A percentile compares a stretch with the other conserved stretches of the same genome.
These are phyloP conservation scores for Xylota sylvarum DNA, from an alignment of 2,888 invertebrate genomes.

Conservation along the genomic window DNA sequence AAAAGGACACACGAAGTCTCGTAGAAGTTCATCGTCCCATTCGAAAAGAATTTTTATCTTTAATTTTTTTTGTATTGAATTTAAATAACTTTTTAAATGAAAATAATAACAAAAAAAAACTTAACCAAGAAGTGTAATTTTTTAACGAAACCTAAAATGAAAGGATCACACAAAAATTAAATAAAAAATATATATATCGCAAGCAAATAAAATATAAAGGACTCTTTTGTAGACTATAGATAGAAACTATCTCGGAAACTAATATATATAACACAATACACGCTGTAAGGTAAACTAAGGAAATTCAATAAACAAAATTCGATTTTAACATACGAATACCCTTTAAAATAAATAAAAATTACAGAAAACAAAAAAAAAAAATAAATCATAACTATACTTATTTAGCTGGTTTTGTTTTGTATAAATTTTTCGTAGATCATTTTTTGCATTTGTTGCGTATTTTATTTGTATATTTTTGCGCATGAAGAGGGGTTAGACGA, in stretches of 20 bases:
- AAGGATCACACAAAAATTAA: slow-evolving; percentile 66
- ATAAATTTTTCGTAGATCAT: slow-evolving; percentile 59
- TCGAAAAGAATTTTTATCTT: slow-evolving; percentile 19
- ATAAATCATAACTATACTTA: slow-evolving; percentile 8
- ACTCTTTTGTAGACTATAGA: slow-evolving; percentile 71
- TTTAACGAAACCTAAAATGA: slow-evolving; percentile 69
- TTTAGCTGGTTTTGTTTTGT: slow-evolving; percentile 47
- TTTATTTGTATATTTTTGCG: slow-evolving; percentile 78
- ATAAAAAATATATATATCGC: slow-evolving; percentile 51
- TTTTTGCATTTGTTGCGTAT: slow-evolving; percentile 74
- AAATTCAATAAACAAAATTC: slow-evolving; percentile 9
- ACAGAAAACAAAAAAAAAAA: slow-evolving; percentile 39
- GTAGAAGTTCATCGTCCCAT: slow-evolving; percentile 64
- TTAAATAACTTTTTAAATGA: slow-evolving; percentile 19
- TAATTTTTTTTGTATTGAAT: slow-evolving; percentile 28
- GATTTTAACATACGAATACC: slow-evolving; percentile 32
- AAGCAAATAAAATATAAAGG: slow-evolving; percentile 76
- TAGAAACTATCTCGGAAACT: slow-evolving; percentile 54
- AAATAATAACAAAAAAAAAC: slow-evolving; percentile 50
- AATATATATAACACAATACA: slow-evolving; percentile 47
- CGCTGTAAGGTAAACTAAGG: slow-evolving; percentile 57
- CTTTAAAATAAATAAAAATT: slow-evolving; percentile 22
- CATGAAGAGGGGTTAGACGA: slow-evolving; percentile 89
- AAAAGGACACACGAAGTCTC: slow-evolving; percentile 77
- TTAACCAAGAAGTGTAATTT: slow-evolving; percentile 50